phyloP scores from a whole-genome alignment of 2,113 vertebrate species.

The Pygoscelis antarcticus region DNA sequence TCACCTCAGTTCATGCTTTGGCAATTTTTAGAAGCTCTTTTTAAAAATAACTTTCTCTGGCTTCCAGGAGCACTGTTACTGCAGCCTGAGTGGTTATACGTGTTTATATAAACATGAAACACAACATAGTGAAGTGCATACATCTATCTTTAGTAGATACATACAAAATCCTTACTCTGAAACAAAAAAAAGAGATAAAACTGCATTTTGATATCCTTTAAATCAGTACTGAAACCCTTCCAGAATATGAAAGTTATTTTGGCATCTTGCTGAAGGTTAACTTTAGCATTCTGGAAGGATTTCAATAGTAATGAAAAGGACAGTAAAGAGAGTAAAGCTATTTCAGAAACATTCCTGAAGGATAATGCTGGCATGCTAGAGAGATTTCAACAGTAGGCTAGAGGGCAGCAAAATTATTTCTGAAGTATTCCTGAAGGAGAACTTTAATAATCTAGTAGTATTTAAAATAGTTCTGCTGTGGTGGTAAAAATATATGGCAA shows the following conservation, averaged over 20 bases:
- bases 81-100: not conserved
- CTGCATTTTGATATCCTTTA: slow-evolving; percentile 42
- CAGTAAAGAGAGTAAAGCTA: slow-evolving; percentile 58
- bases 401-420: slow-evolving; percentile 74
- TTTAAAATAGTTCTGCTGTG: slow-evolving; percentile 70
- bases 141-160: not conserved
- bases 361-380: slow-evolving; percentile 48
- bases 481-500: slow-evolving; percentile 64
- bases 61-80: not conserved
- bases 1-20: slow-evolving; percentile 37
- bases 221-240: slow-evolving; percentile 63
- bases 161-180: not conserved
- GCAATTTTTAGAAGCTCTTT: slow-evolving; percentile 45
- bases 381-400: slow-evolving; percentile 59
- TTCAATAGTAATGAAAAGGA: slow-evolving; percentile 73
- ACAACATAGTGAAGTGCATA: not conserved
- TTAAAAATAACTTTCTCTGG: slow-evolving; percentile 1
- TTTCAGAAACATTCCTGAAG: slow-evolving; percentile 71
- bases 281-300: slow-evolving; percentile 73
- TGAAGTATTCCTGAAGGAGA: slow-evolving; percentile 71
- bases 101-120: not conserved
- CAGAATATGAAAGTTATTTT: slow-evolving; percentile 66
- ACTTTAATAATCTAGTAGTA: slow-evolving; percentile 71
- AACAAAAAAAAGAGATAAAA: not conserved
- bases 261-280: slow-evolving; percentile 72